Conservation (phyloP, 2,797 vertebrate species). For the Epinephelus awoara region DNA sequence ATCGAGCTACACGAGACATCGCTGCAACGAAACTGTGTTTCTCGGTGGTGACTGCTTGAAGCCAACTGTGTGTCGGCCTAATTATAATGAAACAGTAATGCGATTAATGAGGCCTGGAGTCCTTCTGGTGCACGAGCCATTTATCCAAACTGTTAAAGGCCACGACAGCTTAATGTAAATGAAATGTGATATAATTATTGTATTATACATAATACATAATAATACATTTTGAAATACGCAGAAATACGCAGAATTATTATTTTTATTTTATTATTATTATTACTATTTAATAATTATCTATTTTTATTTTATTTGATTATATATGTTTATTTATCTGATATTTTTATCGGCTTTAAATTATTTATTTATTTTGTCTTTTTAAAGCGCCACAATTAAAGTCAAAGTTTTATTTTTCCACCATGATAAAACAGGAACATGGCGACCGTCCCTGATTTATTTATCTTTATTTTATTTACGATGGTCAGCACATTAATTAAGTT, state of each 20-base stretch:
- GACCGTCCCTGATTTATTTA: neutral
- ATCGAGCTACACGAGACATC: neutral
- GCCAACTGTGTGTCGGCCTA: neutral
- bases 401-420: neutral
- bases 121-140: neutral
- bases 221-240: neutral
- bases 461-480: neutral
- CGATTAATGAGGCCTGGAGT: neutral
- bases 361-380: neutral
- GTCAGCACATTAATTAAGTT: neutral
- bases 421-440: neutral
- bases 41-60: neutral
- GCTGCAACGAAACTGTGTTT: conserved; percentile 1
- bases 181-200: neutral
- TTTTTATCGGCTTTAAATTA: too few species aligned
- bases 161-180: neutral
- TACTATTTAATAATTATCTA: neutral
- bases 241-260: too few species aligned
- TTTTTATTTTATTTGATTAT: neutral
- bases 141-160: neutral
- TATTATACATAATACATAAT: neutral
- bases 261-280: conserved; percentile 3
- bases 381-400: neutral
- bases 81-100: neutral
- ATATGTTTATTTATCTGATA: neutral